A percentile compares a stretch with the other conserved stretches of the same genome.
phyloP scores from a whole-genome alignment of 2,888 invertebrate genomes.

The Leucoptera coffeella region DNA sequence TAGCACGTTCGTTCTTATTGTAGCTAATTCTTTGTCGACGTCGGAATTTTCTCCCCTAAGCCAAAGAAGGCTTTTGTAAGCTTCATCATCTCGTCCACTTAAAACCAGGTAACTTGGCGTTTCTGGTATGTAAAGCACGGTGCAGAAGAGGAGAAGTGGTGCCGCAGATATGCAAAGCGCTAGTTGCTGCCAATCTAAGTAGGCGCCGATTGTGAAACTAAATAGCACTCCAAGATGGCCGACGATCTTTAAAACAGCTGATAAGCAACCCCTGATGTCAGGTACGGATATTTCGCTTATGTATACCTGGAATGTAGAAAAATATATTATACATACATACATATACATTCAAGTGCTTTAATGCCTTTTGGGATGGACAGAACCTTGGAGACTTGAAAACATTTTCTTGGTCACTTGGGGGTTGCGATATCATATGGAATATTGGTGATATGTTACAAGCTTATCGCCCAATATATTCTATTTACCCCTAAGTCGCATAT shows the following conservation, averaged over 20 bases:
- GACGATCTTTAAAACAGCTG: constrained; percentile 79
- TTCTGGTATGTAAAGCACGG: constrained; percentile 77
- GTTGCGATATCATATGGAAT: too few species aligned
- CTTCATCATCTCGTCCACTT: constrained; percentile 64
- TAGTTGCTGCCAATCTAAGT: constrained; percentile 78
- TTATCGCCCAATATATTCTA: too few species aligned
- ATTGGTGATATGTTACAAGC: too few species aligned
- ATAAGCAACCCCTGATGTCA: constrained; percentile 78
- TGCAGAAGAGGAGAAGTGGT: constrained; percentile 69
- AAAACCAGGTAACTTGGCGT: constrained; percentile 81
- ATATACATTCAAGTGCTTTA: too few species aligned
- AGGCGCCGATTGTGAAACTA: constrained; percentile 77
- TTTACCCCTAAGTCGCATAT: too few species aligned
- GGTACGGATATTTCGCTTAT: constrained; percentile 88
- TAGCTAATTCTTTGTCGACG: constrained; percentile 66
- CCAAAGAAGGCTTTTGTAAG: constrained; percentile 66
- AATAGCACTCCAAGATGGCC: constrained; percentile 81
- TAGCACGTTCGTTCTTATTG: constrained; percentile 62
- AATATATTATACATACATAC: too few species aligned
- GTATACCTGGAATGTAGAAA: constrained; percentile 60
- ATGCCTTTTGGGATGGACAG: too few species aligned
- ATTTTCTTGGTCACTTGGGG: too few species aligned
- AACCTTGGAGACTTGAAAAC: too few species aligned
- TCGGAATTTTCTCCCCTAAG: constrained; percentile 77
- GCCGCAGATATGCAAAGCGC: constrained; percentile 75